These are phyloP conservation scores for Sabatieria punctata DNA, from an alignment of 2,888 invertebrate species.

Conservation along the genomic window DNA sequence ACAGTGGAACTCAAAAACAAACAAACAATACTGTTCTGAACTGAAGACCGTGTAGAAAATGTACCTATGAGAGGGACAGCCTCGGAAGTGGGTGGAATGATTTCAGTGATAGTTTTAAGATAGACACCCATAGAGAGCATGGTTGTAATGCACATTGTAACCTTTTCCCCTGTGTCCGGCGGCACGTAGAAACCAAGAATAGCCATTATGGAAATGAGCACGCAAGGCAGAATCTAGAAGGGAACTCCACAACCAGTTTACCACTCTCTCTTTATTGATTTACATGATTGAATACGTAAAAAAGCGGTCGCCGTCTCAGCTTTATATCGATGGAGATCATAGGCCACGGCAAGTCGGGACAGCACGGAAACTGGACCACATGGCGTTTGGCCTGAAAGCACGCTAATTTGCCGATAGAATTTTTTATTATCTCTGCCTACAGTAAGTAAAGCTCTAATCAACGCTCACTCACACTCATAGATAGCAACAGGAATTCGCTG, in stretches of 20 bases:
- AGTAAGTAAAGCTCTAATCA: background rate
- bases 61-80: constrained; percentile 42
- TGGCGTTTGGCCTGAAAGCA: background rate
- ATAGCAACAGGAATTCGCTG: constrained; percentile 61
- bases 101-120: constrained; percentile 42
- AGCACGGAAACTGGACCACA: constrained; percentile 19
- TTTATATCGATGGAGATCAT: constrained; percentile 39
- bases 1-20: too few species aligned
- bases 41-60: constrained; percentile 6
- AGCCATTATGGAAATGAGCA: constrained; percentile 41
- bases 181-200: constrained; percentile 43
- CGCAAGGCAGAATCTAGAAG: constrained; percentile 40
- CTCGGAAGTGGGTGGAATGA: constrained; percentile 43
- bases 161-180: constrained; percentile 40
- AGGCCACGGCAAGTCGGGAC: constrained; percentile 34
- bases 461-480: constrained; percentile 24
- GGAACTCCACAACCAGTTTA: constrained; percentile 15
- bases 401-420: too few species aligned
- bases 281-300: constrained; percentile 38
- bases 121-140: constrained; percentile 43
- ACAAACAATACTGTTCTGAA: too few species aligned
- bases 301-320: constrained; percentile 39
- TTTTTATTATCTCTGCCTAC: too few species aligned
- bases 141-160: constrained; percentile 39
- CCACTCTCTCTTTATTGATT: constrained; percentile 16